phyloP scores from a whole-genome alignment of 1,140 invertebrate genomes.

The Drosophila lacertosa region DNA sequence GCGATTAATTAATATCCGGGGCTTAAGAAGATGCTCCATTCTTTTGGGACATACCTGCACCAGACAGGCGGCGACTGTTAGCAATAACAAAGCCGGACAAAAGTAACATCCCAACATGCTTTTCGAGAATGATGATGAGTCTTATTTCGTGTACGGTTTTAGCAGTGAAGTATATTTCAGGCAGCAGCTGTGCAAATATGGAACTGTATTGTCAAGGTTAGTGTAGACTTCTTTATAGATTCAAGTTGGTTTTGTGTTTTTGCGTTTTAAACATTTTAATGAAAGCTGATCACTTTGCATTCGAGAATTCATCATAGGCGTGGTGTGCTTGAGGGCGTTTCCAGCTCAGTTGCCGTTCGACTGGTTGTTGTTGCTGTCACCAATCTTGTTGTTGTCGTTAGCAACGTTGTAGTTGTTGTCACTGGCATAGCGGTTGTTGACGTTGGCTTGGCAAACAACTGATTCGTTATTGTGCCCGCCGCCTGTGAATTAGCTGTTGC shows the following conservation, averaged over 20 bases:
- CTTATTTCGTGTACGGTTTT: not conserved
- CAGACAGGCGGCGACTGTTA: not conserved
- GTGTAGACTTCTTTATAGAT: not conserved
- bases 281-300: not conserved
- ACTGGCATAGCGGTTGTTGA: not conserved
- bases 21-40: not conserved
- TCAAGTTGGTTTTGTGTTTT: not conserved
- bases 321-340: not conserved
- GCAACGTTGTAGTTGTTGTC: not conserved
- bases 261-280: not conserved
- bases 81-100: not conserved
- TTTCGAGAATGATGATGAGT: conserved; percentile 4
- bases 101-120: conserved; percentile 12
- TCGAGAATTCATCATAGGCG: not conserved
- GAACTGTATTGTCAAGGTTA: not conserved
- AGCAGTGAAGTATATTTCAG: not conserved
- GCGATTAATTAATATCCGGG: not conserved
- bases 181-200: conserved; percentile 49
- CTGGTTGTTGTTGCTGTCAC: not conserved
- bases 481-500: not conserved
- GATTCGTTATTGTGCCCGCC: conserved; percentile 2
- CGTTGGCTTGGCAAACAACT: not conserved
- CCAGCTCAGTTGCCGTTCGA: not conserved
- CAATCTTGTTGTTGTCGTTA: not conserved
- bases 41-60: conserved; percentile 8